Base-by-base conservation (phyloP, 1,140 invertebrate species). In the Pentalonia nigronervosa region DNA sequence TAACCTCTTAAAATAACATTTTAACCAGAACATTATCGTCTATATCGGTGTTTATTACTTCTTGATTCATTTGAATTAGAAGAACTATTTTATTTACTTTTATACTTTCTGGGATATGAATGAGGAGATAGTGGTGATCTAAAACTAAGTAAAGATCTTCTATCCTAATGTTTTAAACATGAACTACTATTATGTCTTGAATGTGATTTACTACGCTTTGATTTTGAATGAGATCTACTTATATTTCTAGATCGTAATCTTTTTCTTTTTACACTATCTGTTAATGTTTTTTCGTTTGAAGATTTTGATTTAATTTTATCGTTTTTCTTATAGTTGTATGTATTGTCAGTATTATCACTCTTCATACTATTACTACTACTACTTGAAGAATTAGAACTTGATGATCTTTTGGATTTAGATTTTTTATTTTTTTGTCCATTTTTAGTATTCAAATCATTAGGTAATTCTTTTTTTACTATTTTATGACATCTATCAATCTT, bases 181-280 rank as follows among this genome's bases (percentile, higher is more conserved):
- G 76, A 84, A 20, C 47, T 83, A 83, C 83, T 76, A 34, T 34
- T 47, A 50, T 47, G 76, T 50, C 47, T 92, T 36, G 91, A 92
- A 50, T 11, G 91, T 20, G 91, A 91, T n/a, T 67, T 83, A 91
- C 90, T 91, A 83, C 30, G 90, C 8, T 91, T 91, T 81, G 90
- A 83, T 76, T 41, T 76, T 23, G 67, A 48, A 50, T 50, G 45
- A n/a, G 90, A 84, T 83, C 76, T 84, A 50, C 91, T 91, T 47
- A 23, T 84, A 36, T 67, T 76, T 48, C 76, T 92, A 53, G 76
- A 92, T 17, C 47, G 91, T 2, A 47, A 84, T 36, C 67, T 92
- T 90, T 60, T 90, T 7, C 23, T 53, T 83, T 92, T 84, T 25
- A 76, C 6, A 53, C 17, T 30, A 53, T 25, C 76, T 14, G 21